phyloP scores from a whole-genome alignment of 2,797 vertebrate genomes.

The Scleropages formosus region DNA sequence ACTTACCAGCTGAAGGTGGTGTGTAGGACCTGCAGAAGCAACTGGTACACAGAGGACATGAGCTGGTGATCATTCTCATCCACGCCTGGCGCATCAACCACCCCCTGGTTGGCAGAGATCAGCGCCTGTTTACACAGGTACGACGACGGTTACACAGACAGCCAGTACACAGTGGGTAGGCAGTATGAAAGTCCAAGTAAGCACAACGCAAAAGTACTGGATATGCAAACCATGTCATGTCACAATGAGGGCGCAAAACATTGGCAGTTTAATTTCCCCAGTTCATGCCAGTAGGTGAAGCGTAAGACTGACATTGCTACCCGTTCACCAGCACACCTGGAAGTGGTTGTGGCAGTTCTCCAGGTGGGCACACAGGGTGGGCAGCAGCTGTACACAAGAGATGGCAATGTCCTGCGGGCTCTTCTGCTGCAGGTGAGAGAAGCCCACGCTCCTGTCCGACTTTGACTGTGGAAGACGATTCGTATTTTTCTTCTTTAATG shows the following conservation, averaged over 20 bases:
- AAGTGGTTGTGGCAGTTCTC: constrained; percentile 96
- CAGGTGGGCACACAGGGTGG: constrained; percentile 85
- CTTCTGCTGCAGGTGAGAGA: constrained; percentile 85
- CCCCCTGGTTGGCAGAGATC: constrained; percentile 65
- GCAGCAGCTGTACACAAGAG: constrained; percentile 74
- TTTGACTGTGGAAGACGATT: constrained; percentile 64
- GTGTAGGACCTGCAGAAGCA: constrained; percentile 80
- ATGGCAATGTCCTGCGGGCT: constrained; percentile 74
- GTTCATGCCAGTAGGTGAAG: not conserved
- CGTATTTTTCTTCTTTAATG: not conserved
- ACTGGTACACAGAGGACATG: constrained; percentile 82
- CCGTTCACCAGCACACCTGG: constrained; percentile 72
- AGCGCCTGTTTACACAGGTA: constrained; percentile 61
- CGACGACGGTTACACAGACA: not conserved
- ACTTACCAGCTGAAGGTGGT: constrained; percentile 87
- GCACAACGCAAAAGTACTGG: not conserved
- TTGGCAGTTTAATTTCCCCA: not conserved
- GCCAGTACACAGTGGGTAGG: not conserved
- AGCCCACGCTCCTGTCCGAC: constrained; percentile 75
- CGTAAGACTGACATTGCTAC: too few relatives aligned
- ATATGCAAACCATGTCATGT: too few relatives aligned
- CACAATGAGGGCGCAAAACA: not conserved
- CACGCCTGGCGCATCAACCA: constrained; percentile 66
- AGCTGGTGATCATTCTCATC: constrained; percentile 76
- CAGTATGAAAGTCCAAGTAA: not conserved